Evolutionary conservation across 2,797 vertebrate species (phyloP).

Genomic region (Cuculus canorus): DNA sequence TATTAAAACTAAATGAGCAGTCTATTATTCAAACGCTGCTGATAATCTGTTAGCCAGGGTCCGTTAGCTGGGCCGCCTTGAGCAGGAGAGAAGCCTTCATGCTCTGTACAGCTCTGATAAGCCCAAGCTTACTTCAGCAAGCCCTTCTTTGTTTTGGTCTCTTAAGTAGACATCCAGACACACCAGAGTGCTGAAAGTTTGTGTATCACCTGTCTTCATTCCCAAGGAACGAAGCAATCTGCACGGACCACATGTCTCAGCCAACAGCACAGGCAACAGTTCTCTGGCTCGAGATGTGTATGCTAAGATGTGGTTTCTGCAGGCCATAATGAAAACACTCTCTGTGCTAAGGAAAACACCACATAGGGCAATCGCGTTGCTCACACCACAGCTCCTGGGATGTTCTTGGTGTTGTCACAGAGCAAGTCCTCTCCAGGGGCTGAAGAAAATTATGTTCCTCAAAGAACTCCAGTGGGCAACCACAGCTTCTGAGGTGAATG

Average conservation of each 20-base stretch:
- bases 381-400: background rate
- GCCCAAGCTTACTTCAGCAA: background rate
- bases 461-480: slow-evolving; percentile 9
- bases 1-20: slow-evolving; percentile 98
- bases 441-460: slow-evolving; percentile 26
- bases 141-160: background rate
- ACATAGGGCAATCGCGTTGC: background rate
- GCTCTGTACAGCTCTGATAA: background rate
- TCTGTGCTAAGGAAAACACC: background rate
- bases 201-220: background rate
- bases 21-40: slow-evolving; percentile 94
- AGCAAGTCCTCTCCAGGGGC: background rate
- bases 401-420: background rate
- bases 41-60: slow-evolving; percentile 93
- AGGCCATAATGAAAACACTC: background rate
- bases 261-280: background rate
- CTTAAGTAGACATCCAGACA: background rate
- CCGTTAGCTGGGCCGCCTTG: slow-evolving; percentile 89
- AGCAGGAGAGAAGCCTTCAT: slow-evolving; percentile 41
- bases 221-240: background rate
- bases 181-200: background rate
- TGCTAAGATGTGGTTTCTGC: background rate
- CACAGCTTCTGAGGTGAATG: slow-evolving; percentile 51
- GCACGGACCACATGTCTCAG: background rate
- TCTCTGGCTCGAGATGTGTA: background rate